Base-by-base conservation (phyloP, 1,140 invertebrate genomes). In the Pseudomyrmex concolor region DNA sequence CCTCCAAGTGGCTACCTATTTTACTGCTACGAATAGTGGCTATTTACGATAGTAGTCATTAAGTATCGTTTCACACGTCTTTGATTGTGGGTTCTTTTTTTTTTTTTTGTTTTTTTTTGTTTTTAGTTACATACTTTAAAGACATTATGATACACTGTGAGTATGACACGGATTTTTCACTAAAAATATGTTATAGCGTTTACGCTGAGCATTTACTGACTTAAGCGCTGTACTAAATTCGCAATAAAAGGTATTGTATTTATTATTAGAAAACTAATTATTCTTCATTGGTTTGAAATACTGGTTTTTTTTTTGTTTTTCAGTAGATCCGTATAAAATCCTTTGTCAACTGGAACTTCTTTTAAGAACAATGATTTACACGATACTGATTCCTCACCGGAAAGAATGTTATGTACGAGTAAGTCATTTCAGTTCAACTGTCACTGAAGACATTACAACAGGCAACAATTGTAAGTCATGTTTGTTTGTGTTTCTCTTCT, bases 241-340 rank as follows among this genome's bases (percentile, higher is more conserved):
- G 91, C 92, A 84, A 92, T 91, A 93, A 93, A 92, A 77, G 48
- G 89, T 88, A 93, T 88, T 89, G 89, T 91, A 87, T 90, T 89
- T 91, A 91, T 92, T 86, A 84, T 91, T 94, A 94, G 91, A 94
- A 93, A 94, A 93, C 92, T 94, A 94, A 94, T 94, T 94, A 93
- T 93, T 94, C 91, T 91, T 92, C 92, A 94, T 94, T 94, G 93
- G 92, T 93, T 94, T 93, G 92, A 91, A 94, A 94, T 94, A 94
- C 93, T 94, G 93, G 92, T 93, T 93, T 91, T 34, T 34, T 34
- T 34, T 34, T 34, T 34, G 34, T 34, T 34, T 34, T 34, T 34
- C 5, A 91, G 93, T 93, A 93, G 91, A 93, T 93, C 91, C 92
- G 91, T 93, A 93, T 93, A 93, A 93, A 94, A 93, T 34, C 89